Percentiles rank a stretch among this genome's conserved stretches.
Conservation (phyloP, 1,140 invertebrate genomes). For the Antheraea pernyi region DNA sequence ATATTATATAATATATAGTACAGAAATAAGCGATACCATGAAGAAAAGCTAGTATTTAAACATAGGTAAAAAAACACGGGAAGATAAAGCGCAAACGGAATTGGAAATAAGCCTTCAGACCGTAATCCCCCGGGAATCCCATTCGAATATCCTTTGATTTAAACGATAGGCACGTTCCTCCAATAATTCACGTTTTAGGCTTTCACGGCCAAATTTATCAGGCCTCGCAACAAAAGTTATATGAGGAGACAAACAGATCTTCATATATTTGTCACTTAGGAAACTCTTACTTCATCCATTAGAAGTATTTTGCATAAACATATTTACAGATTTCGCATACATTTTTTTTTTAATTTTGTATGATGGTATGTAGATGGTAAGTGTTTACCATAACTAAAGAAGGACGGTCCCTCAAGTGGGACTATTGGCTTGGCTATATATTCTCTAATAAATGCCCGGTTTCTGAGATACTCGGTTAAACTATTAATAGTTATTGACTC, state of each 20-base stretch:
- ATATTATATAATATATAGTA: no score
- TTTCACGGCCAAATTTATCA: not conserved
- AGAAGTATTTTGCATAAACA: not conserved
- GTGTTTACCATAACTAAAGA: no score
- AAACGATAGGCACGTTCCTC: not conserved
- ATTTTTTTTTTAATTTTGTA: not conserved
- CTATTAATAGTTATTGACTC: no score
- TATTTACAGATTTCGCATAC: not conserved
- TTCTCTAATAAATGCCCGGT: no score
- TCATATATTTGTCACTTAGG: not conserved
- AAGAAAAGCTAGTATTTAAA: not conserved
- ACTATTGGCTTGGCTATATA: no score
- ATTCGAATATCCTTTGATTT: not conserved
- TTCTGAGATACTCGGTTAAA: no score
- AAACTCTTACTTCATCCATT: not conserved
- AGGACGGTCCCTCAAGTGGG: no score
- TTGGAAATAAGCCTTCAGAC: conserved; percentile 1
- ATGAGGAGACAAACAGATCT: not conserved
- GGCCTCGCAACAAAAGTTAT: not conserved
- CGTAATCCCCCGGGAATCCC: not conserved
- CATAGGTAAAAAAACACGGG: not conserved
- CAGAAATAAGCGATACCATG: no score
- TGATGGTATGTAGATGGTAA: no score
- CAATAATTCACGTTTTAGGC: not conserved
- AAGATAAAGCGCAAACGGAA: not conserved